Conservation (phyloP, 2,113 vertebrate species). For the Melanostigma gelatinosum region DNA sequence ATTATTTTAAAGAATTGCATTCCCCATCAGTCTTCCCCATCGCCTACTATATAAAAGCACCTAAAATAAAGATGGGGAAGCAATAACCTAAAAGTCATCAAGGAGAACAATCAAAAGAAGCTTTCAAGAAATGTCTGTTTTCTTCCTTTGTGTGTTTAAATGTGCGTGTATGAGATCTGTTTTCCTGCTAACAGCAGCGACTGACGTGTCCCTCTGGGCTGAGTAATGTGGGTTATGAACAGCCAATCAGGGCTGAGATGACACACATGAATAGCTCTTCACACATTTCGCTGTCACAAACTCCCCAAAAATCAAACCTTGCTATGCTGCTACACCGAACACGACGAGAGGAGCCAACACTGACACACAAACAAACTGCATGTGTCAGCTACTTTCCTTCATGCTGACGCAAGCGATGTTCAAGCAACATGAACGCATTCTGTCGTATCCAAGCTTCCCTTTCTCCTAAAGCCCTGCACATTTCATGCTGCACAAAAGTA, state of each 20-base stretch:
- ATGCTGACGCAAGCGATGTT: neutral
- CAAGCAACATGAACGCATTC: neutral
- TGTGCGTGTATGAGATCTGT: neutral
- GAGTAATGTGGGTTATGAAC: conserved; percentile 56
- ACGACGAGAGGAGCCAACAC: conserved; percentile 12
- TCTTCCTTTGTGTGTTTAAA: neutral
- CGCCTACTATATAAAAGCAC: neutral
- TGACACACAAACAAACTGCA: conserved; percentile 1
- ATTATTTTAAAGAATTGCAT: conserved; percentile 21
- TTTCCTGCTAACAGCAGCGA: conserved; percentile 3
- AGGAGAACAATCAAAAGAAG: neutral
- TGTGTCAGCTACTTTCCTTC: neutral
- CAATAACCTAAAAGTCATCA: neutral
- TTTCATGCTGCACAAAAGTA: neutral
- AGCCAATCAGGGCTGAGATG: conserved; percentile 29
- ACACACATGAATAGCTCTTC: conserved; percentile 53
- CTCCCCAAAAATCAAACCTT: conserved; percentile 31
- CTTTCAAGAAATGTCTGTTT: conserved; percentile 4
- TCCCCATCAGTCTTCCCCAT: neutral
- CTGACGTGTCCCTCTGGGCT: conserved; percentile 32
- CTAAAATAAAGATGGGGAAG: conserved; percentile 2
- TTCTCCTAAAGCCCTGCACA: neutral
- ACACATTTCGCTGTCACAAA: conserved; percentile 35
- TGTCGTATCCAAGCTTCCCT: neutral
- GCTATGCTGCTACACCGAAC: conserved; percentile 18